Evolutionary conservation across 2,113 vertebrate species (phyloP), one percentile per base, ranked within the genome.

Genomic region (Heterochromis multidens): DNA sequence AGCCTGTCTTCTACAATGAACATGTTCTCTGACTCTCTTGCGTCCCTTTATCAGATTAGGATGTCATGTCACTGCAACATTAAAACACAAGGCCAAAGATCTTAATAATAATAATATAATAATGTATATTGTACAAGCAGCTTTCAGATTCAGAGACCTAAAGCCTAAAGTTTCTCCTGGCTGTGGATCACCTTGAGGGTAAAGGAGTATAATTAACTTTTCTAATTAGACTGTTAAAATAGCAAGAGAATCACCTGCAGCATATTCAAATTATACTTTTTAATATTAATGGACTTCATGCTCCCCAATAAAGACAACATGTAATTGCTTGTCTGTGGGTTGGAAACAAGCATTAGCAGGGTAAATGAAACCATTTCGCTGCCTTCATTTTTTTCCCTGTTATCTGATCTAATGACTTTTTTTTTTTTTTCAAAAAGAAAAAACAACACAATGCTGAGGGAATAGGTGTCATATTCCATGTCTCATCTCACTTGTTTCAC

Each of bases 221-320:
- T 89, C 72, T 86, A 88, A 94, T 94, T 91, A 92, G 77, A 74
- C 40, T 67, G 79, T 86, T 65, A 54, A 88, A 87, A 84, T 72
- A 65, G 58, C 46, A 76, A 43, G 54, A 60, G 59, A 87, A 88
- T 87, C 23, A 86, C 88, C 91, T 86, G 86, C 88, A 91, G 92
- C 85, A 61, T 29, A 78, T 85, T 87, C 37, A 49, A 83, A 82
- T 86, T n/a, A 79, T 60, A 84, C 43, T 70, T 87, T 79, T 84
- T 76, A 21, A 88, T 79, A 88, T 82, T 80, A 87, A 88, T 89
- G 33, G 81, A 57, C 59, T 88, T 79, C 40, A 61, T 12, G 21
- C 33, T 79, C 27, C 11, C 74, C 19, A 54, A 77, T 57, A 88
- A 87, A 87, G 60, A 79, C 80, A 83, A 84, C 56, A 56, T 83